Evolutionary conservation across 2,113 vertebrate species (phyloP).

Genomic region (Syrrhaptes paradoxus): DNA sequence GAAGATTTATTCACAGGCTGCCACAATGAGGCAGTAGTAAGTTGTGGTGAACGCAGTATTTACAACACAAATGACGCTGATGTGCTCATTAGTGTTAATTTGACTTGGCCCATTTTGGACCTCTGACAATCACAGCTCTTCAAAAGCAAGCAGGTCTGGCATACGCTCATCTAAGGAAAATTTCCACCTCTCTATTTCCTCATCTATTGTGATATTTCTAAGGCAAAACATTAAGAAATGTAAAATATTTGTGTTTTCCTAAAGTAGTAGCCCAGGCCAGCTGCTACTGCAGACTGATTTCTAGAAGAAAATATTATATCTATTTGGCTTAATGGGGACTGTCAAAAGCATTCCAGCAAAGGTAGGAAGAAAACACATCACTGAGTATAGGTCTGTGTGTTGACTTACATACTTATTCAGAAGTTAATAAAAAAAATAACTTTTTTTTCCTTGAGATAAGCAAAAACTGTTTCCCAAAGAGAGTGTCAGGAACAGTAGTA

Average conservation of each 20-base stretch:
- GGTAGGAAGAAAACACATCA: background rate
- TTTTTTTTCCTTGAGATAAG: background rate
- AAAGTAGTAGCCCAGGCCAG: background rate
- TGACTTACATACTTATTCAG: background rate
- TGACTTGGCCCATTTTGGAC: conserved; percentile 38
- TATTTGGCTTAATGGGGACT: background rate
- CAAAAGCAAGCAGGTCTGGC: background rate
- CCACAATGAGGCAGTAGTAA: conserved; percentile 70
- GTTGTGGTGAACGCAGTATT: conserved; percentile 48
- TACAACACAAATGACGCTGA: conserved; percentile 34
- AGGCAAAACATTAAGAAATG: background rate
- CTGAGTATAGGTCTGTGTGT: background rate
- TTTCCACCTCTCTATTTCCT: background rate
- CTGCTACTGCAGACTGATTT: background rate
- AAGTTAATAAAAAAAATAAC: background rate
- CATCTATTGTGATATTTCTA: background rate
- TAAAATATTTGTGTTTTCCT: background rate
- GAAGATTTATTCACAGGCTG: conserved; percentile 51
- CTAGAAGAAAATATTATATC: background rate
- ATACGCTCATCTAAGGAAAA: background rate
- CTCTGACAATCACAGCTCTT: conserved; percentile 2
- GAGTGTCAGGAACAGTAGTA: background rate
- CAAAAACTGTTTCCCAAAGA: conserved; percentile 40
- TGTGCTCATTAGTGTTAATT: conserved; percentile 49
- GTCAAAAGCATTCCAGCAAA: background rate